Conservation (phyloP, 2,888 invertebrate species). For the Tricholauxania praeusta region DNA sequence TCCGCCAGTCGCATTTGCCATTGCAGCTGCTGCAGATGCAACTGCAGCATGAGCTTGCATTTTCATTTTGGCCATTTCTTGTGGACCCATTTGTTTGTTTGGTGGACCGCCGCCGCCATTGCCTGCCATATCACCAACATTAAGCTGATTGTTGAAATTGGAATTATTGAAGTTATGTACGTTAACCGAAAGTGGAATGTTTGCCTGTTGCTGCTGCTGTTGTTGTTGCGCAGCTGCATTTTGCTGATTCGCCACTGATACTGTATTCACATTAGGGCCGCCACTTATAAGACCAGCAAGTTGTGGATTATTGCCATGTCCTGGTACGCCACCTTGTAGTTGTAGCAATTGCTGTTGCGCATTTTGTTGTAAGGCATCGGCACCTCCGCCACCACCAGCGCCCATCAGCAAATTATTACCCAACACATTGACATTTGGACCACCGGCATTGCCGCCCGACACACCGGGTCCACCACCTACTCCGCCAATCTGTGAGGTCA, state of each 20-base stretch:
- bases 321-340: slow-evolving; percentile 48
- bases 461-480: slow-evolving; percentile 44
- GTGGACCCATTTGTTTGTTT: slow-evolving; percentile 61
- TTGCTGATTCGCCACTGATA: slow-evolving; percentile 38
- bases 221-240: slow-evolving; percentile 48
- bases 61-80: slow-evolving; percentile 64
- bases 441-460: slow-evolving; percentile 48
- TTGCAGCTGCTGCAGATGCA: slow-evolving; percentile 53
- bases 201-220: slow-evolving; percentile 58
- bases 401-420: slow-evolving; percentile 54
- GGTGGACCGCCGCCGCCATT: slow-evolving; percentile 49
- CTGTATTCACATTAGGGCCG: slow-evolving; percentile 27
- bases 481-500: slow-evolving; percentile 51
- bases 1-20: slow-evolving; percentile 46
- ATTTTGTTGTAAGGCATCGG: slow-evolving; percentile 46
- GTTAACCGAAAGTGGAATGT: slow-evolving; percentile 68
- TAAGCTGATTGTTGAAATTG: slow-evolving; percentile 54
- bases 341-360: slow-evolving; percentile 54
- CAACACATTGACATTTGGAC: slow-evolving; percentile 56
- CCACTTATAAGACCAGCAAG: slow-evolving; percentile 47
- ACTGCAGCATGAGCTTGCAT: slow-evolving; percentile 61
- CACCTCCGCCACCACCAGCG: slow-evolving; percentile 47
- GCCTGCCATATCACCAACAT: slow-evolving; percentile 40
- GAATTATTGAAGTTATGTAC: slow-evolving; percentile 64
- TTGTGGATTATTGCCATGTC: slow-evolving; percentile 46